phyloP scores from a whole-genome alignment of 2,797 vertebrate genomes.

The Ambastaia sidthimunki region DNA sequence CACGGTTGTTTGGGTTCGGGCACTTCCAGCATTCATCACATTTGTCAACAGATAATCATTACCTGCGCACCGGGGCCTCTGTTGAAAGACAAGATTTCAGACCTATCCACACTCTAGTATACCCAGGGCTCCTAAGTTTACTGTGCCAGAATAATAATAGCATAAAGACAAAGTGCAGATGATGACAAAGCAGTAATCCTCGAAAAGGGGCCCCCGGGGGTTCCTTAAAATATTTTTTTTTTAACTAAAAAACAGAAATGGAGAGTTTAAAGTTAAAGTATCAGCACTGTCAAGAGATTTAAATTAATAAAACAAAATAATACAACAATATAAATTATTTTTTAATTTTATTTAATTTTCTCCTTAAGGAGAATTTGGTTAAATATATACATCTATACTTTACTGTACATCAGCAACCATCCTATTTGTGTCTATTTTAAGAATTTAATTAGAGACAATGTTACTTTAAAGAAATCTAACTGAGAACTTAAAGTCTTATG shows the following conservation, averaged over 20 bases:
- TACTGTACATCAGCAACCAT: no score
- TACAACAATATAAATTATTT: no score
- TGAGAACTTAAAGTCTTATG: background rate
- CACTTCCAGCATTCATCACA: conserved; percentile 34
- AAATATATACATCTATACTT: no score
- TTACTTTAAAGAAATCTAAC: background rate
- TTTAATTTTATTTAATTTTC: no score
- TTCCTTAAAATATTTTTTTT: background rate
- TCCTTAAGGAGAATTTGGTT: no score
- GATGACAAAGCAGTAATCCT: background rate
- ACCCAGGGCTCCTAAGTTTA: conserved; percentile 15
- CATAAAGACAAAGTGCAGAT: background rate
- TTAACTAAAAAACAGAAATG: no score
- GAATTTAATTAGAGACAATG: no score
- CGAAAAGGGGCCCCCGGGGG: background rate
- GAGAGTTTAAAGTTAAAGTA: no score
- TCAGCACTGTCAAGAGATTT: no score
- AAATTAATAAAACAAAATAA: no score
- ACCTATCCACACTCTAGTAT: conserved; percentile 15
- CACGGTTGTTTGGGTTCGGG: conserved; percentile 38
- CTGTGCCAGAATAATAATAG: conserved; percentile 39
- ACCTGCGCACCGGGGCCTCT: conserved; percentile 33
- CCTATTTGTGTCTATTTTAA: no score
- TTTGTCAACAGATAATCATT: conserved; percentile 52
- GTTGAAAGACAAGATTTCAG: conserved; percentile 30